Base-by-base conservation (phyloP, 2,113 vertebrate species). In the Meriones unguiculatus region DNA sequence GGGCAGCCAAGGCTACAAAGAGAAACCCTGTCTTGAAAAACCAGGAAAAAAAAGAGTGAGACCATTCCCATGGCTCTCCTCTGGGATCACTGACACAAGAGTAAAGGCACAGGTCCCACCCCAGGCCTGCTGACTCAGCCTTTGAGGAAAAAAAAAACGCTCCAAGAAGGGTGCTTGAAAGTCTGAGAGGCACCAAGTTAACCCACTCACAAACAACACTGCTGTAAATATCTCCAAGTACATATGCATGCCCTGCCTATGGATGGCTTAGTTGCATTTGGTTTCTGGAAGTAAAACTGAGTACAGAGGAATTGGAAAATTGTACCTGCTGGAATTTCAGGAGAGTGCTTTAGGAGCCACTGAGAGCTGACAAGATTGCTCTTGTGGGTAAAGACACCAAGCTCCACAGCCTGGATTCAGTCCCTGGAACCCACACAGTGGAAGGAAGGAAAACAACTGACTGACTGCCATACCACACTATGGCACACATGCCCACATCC, bases 161-260 rank as follows among this genome's bases (percentile, higher is more conserved):
- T 96, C 17, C 28, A 54, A n/a, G 59, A 32, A 25, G 75, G 82
- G 57, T 15, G 15, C 57, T 57, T 57, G 12, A 57, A 57, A 57
- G 57, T 57, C 15, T 57, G 57, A 14, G 77, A 91, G 92, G 30
- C 30, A 17, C 59, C 46, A n/a, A 92, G 67, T 92, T 64, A n/a
- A 12, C 62, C 30, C 69, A 5, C 72, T 93, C 96, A 62, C 65
- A 81, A 96, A 52, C 62, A 89, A 86, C 65, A 52, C 72, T 82
- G 30, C 41, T 84, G 25, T 70, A 80, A 91, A 94, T 81, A 97
- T 97, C 85, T 96, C 93, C 65, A 70, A 28, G 41, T 20, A 57
- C 46, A n/a, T 3, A 41, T 17, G 67, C 85, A 86, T 91, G 2
- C 9, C n/a, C 64, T 77, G 32, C 10, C 88, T 90, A 41, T 67